Evolutionary conservation across 2,113 vertebrate species (phyloP).

Genomic region (Chiloscyllium plagiosum): DNA sequence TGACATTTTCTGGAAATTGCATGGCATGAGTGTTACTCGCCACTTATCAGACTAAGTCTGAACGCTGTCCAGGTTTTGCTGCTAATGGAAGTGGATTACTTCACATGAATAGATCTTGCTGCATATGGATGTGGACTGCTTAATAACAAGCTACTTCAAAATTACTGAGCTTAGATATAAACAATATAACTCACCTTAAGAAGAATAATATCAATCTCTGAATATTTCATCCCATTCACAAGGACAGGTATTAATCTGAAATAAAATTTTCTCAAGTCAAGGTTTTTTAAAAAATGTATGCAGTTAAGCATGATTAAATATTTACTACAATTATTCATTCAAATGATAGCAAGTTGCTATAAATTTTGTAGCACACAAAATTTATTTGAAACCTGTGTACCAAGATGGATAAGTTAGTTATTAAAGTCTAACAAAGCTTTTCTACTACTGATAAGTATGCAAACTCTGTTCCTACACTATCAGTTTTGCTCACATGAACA

Average conservation of each 20-base stretch:
- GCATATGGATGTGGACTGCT: no score
- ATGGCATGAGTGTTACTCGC: no score
- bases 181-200: conserved; percentile 73
- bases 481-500: neutral
- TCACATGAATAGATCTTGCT: no score
- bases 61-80: no score
- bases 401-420: neutral
- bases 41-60: no score
- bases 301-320: conserved; percentile 14
- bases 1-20: no score
- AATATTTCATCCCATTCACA: conserved; percentile 98
- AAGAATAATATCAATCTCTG: conserved; percentile 95
- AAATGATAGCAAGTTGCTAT: neutral
- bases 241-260: conserved; percentile 86
- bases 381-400: neutral
- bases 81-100: no score
- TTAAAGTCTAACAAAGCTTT: neutral
- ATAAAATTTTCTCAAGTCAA: conserved; percentile 38
- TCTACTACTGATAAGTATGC: neutral
- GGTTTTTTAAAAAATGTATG: neutral
- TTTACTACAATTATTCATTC: neutral
- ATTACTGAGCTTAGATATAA: neutral
- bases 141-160: neutral
- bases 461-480: neutral
- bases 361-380: neutral